Evolutionary conservation across 2,888 invertebrate genomes (phyloP), one percentile per base, ranked within the genome.

Genomic region (Drosophila antonietae): DNA sequence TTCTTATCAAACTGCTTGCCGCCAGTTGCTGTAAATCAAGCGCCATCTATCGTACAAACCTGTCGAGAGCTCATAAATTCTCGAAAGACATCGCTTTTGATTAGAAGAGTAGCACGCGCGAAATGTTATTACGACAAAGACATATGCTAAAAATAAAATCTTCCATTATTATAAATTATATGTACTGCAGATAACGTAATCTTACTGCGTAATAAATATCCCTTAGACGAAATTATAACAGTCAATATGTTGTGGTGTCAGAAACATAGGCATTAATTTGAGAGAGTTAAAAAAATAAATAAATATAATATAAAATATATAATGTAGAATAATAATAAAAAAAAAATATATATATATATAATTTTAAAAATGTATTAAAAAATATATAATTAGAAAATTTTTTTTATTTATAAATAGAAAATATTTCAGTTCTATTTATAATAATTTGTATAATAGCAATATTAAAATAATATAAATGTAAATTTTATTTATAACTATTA

Each of bases 31-130:
- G 31, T 49, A 49, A 49, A 49, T 49, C 31, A 49, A 31, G 49
- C 49, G 31, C 10, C 49, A 31, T 49, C 49, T 31, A 49, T 47
- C 47, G 47, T 10, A 31, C n/a, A 47, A 10, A 31, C 49, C 10
- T 6, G 49, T 31, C 49, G 49, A 10, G n/a, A 18, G 12, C 49
- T n/a, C 31, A 49, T 49, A 49, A 49, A 49, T 49, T 31, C 31
- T 31, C 31, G 0, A 31, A 31, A 49, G 31, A 47, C 49, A 4
- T 31, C 5, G n/a, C 1, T 31, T 31, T 10, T n/a, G 49, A 49
- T 49, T 49, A 31, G 49, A 47, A 10, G 10, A 10, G 12, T 14
- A 37, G 47, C 15, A 47, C 28, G 47, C 47, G 47, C 47, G n/a
- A 23, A 28, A 23, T 47, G 28, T 47, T 47, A 28, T 47, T 47